Evolutionary conservation across 1,140 invertebrate genomes (phyloP).

Genomic region (Drosophila mayri): DNA sequence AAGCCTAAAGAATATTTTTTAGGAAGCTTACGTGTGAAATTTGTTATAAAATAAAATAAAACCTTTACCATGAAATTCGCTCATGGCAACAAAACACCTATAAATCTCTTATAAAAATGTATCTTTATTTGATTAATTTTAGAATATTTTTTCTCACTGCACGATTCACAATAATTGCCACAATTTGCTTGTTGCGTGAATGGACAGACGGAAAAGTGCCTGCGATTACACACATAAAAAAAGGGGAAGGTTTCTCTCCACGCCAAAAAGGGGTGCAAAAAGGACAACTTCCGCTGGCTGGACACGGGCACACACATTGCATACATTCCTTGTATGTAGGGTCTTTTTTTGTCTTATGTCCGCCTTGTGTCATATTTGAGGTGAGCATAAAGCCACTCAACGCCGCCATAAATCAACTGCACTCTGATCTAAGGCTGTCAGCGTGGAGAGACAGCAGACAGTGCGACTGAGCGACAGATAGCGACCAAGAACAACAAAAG

Average conservation of each 20-base stretch:
- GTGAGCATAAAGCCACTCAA: slow-evolving; percentile 82
- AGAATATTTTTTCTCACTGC: not conserved
- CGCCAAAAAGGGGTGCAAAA: slow-evolving; percentile 62
- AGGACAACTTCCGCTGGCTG: slow-evolving; percentile 69
- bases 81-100: not conserved
- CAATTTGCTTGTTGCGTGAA: slow-evolving; percentile 82
- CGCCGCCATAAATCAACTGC: slow-evolving; percentile 82
- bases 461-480: slow-evolving; percentile 47
- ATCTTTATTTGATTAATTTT: too few relatives aligned
- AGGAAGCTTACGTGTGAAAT: too few relatives aligned
- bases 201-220: slow-evolving; percentile 50
- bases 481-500: slow-evolving; percentile 29
- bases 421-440: slow-evolving; percentile 80
- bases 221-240: slow-evolving; percentile 33
- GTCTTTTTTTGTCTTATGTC: slow-evolving; percentile 37
- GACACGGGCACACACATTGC: slow-evolving; percentile 22
- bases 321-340: slow-evolving; percentile 1
- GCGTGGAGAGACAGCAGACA: slow-evolving; percentile 36
- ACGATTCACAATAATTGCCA: slow-evolving; percentile 67
- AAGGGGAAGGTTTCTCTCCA: slow-evolving; percentile 20
- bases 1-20: not conserved
- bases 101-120: not conserved
- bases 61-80: too few relatives aligned
- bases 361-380: slow-evolving; percentile 80
- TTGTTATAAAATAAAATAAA: too few relatives aligned